Percentiles rank a stretch among this genome's conserved stretches.
phyloP scores from a whole-genome alignment of 2,888 invertebrate genomes.

The Eupithecia vulgata region DNA sequence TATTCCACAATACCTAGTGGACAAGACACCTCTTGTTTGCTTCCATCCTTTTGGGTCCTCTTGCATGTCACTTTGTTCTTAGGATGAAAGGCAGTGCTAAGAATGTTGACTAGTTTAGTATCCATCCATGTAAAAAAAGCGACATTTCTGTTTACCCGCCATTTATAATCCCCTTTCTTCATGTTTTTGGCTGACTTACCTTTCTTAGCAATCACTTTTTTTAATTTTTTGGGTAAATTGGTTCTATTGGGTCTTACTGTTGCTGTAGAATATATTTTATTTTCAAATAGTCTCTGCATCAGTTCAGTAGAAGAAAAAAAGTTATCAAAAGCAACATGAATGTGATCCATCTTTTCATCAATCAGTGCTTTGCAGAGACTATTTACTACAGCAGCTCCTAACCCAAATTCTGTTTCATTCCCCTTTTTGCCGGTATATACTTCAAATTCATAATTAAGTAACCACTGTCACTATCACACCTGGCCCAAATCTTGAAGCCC shows the following conservation, averaged over 20 bases:
- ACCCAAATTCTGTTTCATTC: conserved; percentile 32
- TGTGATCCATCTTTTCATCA: conserved; percentile 30
- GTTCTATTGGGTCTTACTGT: conserved; percentile 32
- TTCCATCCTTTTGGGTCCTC: conserved; percentile 40
- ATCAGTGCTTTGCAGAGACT: conserved; percentile 36
- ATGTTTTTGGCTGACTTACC: conserved; percentile 26
- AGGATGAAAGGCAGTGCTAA: conserved; percentile 35
- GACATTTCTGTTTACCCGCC: conserved; percentile 35
- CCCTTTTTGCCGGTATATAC: conserved; percentile 31
- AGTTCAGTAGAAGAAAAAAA: conserved; percentile 28
- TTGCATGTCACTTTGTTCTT: conserved; percentile 29
- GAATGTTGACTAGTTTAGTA: conserved; percentile 20
- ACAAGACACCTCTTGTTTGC: conserved; percentile 29
- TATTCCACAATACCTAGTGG: conserved; percentile 32
- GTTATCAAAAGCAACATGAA: conserved; percentile 35
- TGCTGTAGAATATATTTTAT: conserved; percentile 31
- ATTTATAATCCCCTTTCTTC: conserved; percentile 35
- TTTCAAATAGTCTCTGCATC: conserved; percentile 29
- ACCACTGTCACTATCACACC: conserved; percentile 16
- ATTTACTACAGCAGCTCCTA: conserved; percentile 34
- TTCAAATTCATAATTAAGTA: no score
- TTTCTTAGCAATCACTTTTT: conserved; percentile 29
- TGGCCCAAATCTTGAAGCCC: no score
- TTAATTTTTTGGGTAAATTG: conserved; percentile 30
- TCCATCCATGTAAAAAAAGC: conserved; percentile 32